Conservation (phyloP, 2,113 vertebrate species). For the Synchiropus splendidus region DNA sequence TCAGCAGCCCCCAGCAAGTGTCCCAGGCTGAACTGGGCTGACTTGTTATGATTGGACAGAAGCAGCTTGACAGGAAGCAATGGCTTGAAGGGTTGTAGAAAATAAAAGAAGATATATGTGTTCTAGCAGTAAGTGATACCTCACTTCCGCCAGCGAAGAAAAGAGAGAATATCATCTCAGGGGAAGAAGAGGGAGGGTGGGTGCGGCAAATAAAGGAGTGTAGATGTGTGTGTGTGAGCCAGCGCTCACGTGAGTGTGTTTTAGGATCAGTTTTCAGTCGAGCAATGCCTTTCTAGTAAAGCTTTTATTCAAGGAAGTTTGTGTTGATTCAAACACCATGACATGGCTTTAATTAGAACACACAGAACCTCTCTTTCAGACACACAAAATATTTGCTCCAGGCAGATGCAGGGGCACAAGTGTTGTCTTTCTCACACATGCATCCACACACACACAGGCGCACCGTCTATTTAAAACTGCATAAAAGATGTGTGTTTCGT, state of each 20-base stretch:
- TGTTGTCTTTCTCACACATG: constrained; percentile 58
- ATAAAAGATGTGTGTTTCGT: background rate
- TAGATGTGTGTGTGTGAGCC: constrained; percentile 18
- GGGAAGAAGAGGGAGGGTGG: constrained; percentile 26
- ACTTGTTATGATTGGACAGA: constrained; percentile 28
- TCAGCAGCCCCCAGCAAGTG: constrained; percentile 7
- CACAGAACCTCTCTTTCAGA: background rate
- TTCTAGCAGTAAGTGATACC: too few species aligned
- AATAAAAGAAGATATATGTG: constrained; percentile 8
- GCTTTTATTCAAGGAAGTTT: constrained; percentile 45
- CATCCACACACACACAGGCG: constrained; percentile 1
- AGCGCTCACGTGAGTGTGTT: constrained; percentile 28
- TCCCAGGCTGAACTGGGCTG: constrained; percentile 43
- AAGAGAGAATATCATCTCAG: constrained; percentile 23
- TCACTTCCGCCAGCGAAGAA: background rate
- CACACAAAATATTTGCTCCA: constrained; percentile 34
- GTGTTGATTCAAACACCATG: constrained; percentile 18
- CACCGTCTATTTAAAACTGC: constrained; percentile 2
- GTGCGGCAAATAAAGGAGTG: constrained; percentile 40
- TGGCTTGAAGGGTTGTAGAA: background rate
- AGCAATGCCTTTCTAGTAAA: constrained; percentile 38
- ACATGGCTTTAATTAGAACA: constrained; percentile 31
- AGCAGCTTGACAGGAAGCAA: constrained; percentile 48
- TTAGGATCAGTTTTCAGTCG: constrained; percentile 49
- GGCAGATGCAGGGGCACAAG: constrained; percentile 43